Evolutionary conservation across 2,113 vertebrate genomes (phyloP).

Genomic region (Gavialis gangeticus): DNA sequence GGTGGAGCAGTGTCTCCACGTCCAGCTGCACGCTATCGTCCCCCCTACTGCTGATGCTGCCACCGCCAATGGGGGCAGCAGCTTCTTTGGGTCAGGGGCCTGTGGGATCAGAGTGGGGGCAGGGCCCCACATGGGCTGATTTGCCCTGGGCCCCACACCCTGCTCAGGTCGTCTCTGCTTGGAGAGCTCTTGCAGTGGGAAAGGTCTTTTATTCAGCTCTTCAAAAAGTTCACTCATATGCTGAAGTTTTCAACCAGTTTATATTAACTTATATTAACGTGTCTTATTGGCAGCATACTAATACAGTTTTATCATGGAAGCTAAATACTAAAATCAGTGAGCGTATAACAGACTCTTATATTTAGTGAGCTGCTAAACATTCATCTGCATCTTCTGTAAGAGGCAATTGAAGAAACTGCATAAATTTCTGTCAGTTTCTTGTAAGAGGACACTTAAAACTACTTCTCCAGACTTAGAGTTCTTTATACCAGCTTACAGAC

Average conservation of each 20-base stretch:
- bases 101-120: too few species aligned
- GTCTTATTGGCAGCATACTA: not conserved
- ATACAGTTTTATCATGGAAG: not conserved
- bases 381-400: not conserved
- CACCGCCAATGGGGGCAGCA: too few species aligned
- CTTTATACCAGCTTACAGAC: not conserved
- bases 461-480: not conserved
- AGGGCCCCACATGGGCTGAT: too few species aligned
- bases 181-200: not conserved
- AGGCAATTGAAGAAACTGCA: not conserved
- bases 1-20: too few species aligned
- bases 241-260: not conserved
- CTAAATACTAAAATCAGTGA: not conserved
- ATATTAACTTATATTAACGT: not conserved
- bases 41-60: too few species aligned
- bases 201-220: not conserved
- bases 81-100: too few species aligned
- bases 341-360: not conserved
- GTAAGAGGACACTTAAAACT: not conserved
- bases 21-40: too few species aligned
- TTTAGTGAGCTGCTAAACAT: not conserved
- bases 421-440: not conserved
- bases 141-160: too few species aligned
- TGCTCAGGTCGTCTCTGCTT: not conserved
- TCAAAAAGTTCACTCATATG: not conserved